Percentiles rank a stretch among this genome's conserved stretches.
Evolutionary conservation across 1,140 invertebrate species (phyloP).

Genomic region (Agraylea sexmaculata): DNA sequence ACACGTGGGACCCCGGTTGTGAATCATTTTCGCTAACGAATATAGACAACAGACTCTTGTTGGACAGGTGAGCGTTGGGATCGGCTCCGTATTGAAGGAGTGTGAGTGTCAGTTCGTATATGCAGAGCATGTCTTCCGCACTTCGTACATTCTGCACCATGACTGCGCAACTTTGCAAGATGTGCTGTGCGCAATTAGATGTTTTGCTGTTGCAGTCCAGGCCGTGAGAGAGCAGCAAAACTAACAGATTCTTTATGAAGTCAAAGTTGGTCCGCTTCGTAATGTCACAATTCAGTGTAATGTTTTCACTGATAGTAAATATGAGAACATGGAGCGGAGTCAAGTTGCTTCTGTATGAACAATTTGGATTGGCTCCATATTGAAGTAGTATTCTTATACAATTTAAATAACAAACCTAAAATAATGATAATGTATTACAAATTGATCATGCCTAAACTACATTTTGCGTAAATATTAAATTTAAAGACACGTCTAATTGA

Average conservation of each 20-base stretch:
- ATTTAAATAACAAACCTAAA: conserved; percentile 60
- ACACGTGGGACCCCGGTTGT: conserved; percentile 9
- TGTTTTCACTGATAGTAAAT: conserved; percentile 61
- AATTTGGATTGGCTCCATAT: conserved; percentile 61
- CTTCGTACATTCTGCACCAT: conserved; percentile 57
- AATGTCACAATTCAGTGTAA: conserved; percentile 49
- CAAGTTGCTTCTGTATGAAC: conserved; percentile 54
- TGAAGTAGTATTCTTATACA: conserved; percentile 57
- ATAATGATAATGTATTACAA: conserved; percentile 17
- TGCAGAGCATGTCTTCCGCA: conserved; percentile 51
- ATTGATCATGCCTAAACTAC: too few relatives aligned
- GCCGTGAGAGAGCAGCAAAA: conserved; percentile 55
- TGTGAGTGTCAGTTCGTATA: conserved; percentile 55
- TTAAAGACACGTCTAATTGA: not conserved
- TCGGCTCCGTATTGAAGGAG: conserved; percentile 55
- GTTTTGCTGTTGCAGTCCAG: conserved; percentile 50
- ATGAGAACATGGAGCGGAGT: conserved; percentile 62
- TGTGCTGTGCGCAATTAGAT: conserved; percentile 49
- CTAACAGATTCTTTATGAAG: conserved; percentile 53
- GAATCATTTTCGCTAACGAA: conserved; percentile 18
- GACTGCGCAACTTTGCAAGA: conserved; percentile 53
- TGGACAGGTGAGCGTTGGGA: conserved; percentile 43
- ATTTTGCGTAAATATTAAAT: too few relatives aligned
- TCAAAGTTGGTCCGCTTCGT: conserved; percentile 50
- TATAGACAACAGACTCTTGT: conserved; percentile 20